Conservation (phyloP, 2,888 invertebrate genomes). For the Drosophila picticornis region DNA sequence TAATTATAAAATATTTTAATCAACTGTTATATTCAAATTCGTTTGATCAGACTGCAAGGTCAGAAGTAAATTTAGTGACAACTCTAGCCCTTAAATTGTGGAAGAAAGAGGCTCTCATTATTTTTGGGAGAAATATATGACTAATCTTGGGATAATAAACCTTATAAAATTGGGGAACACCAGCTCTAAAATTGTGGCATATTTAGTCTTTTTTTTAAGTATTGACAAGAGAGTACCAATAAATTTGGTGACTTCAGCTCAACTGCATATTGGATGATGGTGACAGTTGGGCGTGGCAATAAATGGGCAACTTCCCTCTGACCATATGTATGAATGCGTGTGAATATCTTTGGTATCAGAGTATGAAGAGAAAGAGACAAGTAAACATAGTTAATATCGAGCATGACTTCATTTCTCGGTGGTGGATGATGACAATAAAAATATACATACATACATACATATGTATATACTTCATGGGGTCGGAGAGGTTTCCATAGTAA, state of each 20-base stretch:
- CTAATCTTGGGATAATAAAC: not conserved
- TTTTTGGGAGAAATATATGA: not conserved
- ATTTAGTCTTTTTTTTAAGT: not conserved
- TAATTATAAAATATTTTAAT: not conserved
- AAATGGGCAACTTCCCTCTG: not conserved
- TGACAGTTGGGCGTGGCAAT: not conserved
- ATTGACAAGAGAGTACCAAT: not conserved
- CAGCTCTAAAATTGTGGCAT: not conserved
- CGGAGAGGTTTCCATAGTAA: conserved; percentile 3
- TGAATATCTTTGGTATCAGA: not conserved
- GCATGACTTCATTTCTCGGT: conserved; percentile 1
- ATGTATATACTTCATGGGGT: not conserved
- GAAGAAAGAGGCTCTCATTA: not conserved
- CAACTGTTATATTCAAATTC: not conserved
- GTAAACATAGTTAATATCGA: not conserved
- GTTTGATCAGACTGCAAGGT: not conserved
- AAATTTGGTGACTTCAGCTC: not conserved
- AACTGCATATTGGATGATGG: not conserved
- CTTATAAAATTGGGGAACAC: not conserved
- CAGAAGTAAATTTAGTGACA: not conserved
- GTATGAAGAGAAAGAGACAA: not conserved
- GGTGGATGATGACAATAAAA: not conserved
- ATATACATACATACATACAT: not conserved
- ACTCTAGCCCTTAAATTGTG: not conserved
- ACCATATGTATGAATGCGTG: not conserved